These are phyloP conservation scores for Mythimna lalbum DNA, from an alignment of 2,888 invertebrate species.

Conservation along the genomic window DNA sequence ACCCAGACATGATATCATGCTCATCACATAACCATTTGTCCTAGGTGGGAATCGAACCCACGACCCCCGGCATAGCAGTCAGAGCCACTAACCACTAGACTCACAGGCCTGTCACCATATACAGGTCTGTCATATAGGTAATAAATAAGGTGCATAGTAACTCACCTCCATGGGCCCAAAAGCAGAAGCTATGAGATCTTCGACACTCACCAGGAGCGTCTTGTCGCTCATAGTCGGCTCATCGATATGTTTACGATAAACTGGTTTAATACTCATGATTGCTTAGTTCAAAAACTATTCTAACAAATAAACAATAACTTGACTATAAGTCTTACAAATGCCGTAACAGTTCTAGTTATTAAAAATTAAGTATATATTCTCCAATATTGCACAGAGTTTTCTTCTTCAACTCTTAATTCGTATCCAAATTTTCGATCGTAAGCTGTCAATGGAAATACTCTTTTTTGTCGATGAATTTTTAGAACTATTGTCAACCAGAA, in stretches of 20 bases:
- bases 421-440: no score
- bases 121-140: no score
- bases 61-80: no score
- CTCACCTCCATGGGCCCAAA: conserved; percentile 74
- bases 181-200: conserved; percentile 79
- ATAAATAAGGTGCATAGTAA: background rate
- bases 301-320: conserved; percentile 8
- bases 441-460: background rate
- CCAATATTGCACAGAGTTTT: no score
- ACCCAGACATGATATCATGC: no score
- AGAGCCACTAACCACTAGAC: no score
- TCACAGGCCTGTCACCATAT: no score
- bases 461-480: background rate
- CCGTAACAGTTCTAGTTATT: background rate
- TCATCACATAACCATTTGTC: no score
- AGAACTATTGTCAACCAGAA: conserved; percentile 10
- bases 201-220: conserved; percentile 77
- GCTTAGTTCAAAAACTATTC: background rate
- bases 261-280: background rate
- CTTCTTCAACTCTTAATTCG: no score
- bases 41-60: no score
- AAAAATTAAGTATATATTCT: no score
- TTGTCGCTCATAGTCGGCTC: conserved; percentile 79
- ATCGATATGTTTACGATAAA: conserved; percentile 38
- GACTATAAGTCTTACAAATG: conserved; percentile 1